Conservation (phyloP, 2,888 invertebrate genomes). For the Esperia sulphurella region DNA sequence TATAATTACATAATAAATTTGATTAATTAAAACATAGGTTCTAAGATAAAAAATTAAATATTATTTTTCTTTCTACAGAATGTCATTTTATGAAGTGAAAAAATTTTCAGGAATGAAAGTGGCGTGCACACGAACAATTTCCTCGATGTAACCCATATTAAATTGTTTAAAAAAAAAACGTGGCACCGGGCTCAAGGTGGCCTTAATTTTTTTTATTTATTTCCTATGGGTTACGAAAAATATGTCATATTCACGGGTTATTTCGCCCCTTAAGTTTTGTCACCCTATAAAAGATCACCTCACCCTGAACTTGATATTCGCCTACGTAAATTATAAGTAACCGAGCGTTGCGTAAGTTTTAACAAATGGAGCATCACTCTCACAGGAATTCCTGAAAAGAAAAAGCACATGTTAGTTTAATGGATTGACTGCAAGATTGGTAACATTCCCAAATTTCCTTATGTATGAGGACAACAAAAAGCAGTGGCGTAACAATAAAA, state of each 20-base stretch:
- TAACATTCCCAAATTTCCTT: too few relatives aligned
- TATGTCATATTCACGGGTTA: too few relatives aligned
- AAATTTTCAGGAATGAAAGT: conserved; percentile 38
- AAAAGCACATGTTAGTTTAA: conserved; percentile 23
- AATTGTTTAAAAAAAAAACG: too few relatives aligned
- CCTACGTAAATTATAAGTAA: conserved; percentile 87
- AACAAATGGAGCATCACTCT: conserved; percentile 93
- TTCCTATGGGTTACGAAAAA: too few relatives aligned
- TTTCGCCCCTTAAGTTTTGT: background rate
- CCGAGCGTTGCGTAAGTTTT: conserved; percentile 96
- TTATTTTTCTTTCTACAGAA: conserved; percentile 40
- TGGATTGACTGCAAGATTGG: background rate
- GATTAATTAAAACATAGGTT: conserved; percentile 58
- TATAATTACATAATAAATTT: conserved; percentile 70
- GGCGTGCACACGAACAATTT: too few relatives aligned
- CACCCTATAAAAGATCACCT: too few relatives aligned
- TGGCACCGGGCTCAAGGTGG: too few relatives aligned
- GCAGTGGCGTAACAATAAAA: too few relatives aligned
- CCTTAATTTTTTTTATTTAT: too few relatives aligned
- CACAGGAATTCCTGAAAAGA: conserved; percentile 88
- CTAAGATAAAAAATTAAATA: conserved; percentile 69
- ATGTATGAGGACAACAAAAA: too few relatives aligned
- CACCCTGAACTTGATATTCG: conserved; percentile 42
- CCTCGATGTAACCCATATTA: too few relatives aligned
- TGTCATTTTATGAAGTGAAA: conserved; percentile 26